Percentiles rank a stretch among this genome's conserved stretches.
phyloP scores from a whole-genome alignment of 2,888 invertebrate species.

The Alentia gelatinosa region DNA sequence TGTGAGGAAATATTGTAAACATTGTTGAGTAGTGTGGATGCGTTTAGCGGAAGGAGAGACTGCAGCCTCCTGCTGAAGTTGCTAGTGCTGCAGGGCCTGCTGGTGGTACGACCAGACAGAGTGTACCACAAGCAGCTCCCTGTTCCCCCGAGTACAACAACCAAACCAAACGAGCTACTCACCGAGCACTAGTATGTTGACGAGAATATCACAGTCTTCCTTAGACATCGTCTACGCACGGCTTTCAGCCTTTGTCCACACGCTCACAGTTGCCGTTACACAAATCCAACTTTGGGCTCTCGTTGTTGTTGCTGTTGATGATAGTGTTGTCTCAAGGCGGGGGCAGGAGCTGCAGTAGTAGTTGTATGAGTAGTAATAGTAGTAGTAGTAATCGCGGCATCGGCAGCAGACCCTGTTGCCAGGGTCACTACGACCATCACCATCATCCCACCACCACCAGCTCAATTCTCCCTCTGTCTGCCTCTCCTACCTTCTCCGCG shows the following conservation, averaged over 20 bases:
- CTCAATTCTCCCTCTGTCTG: neutral
- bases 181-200: conserved; percentile 56
- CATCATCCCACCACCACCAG: conserved; percentile 11
- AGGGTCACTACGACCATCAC: conserved; percentile 11
- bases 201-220: conserved; percentile 55
- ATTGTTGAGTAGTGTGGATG: too few relatives aligned
- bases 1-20: too few relatives aligned
- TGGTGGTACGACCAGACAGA: neutral
- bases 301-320: neutral
- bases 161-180: conserved; percentile 17
- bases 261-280: neutral
- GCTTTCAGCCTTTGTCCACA: neutral
- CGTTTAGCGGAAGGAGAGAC: too few relatives aligned
- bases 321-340: neutral
- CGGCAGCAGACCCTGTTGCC: conserved; percentile 15
- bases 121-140: neutral
- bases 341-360: neutral
- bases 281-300: neutral
- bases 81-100: neutral
- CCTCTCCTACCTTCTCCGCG: neutral
- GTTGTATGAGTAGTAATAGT: neutral
- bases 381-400: neutral
- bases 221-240: conserved; percentile 52
- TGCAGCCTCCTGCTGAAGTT: neutral
- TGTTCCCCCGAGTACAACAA: neutral